These are phyloP conservation scores for Bemisia tabaci DNA, from an alignment of 1,140 invertebrate species.

Conservation along the genomic window DNA sequence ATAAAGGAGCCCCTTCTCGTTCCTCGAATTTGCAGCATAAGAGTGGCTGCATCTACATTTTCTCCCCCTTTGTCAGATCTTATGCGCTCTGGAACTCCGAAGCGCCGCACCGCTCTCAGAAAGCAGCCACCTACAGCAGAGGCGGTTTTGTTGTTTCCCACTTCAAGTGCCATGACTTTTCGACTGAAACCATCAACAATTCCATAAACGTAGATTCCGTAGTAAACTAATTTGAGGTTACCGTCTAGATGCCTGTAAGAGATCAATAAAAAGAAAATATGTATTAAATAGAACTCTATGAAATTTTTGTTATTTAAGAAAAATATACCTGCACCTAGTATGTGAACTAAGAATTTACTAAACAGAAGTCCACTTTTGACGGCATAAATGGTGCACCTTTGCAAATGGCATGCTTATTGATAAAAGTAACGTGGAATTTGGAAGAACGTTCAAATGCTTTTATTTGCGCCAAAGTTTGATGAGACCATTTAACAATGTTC, in stretches of 20 bases:
- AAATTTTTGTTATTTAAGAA: no score
- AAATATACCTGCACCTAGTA: no score
- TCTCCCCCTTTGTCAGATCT: background rate
- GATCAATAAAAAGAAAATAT: background rate
- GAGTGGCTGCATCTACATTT: background rate
- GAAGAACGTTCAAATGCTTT: no score
- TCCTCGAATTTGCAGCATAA: background rate
- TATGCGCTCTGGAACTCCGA: background rate
- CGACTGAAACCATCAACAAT: background rate
- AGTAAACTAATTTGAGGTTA: background rate
- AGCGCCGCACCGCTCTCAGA: background rate
- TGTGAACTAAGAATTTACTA: no score
- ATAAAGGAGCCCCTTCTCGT: background rate
- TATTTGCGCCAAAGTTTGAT: no score
- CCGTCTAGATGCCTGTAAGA: background rate
- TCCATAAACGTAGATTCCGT: background rate
- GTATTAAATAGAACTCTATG: no score
- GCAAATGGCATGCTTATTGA: no score
- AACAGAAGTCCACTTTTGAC: no score
- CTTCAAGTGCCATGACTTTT: background rate
- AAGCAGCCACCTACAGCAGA: background rate
- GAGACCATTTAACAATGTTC: no score
- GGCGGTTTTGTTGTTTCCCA: background rate
- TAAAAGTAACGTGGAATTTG: no score
- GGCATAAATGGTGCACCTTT: no score